phyloP scores from a whole-genome alignment of 1,140 invertebrate genomes.

The Apocrypta bakeri region DNA sequence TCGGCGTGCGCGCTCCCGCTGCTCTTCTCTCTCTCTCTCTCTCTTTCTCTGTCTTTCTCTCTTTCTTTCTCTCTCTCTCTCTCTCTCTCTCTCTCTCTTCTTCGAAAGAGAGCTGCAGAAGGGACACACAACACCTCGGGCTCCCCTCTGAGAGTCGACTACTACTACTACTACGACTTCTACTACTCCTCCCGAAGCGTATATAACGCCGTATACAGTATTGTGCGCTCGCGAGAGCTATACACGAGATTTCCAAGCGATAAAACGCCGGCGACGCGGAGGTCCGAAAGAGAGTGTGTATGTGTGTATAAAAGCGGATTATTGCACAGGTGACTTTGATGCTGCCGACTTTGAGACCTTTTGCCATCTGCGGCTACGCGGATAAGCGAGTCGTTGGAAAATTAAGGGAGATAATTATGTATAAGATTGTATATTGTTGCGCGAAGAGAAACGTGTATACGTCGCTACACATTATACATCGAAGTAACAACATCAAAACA shows the following conservation, averaged over 20 bases:
- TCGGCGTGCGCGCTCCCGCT: constrained; percentile 69
- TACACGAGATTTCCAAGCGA: constrained; percentile 69
- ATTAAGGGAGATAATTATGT: no score
- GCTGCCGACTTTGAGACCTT: constrained; percentile 2
- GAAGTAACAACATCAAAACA: constrained; percentile 22
- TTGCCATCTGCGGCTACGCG: no score
- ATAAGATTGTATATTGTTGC: constrained; percentile 7
- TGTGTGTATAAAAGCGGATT: constrained; percentile 10
- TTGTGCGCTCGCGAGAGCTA: constrained; percentile 55
- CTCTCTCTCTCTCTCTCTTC: no score
- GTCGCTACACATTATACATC: no score
- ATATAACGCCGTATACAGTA: neutral
- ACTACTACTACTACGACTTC: neutral
- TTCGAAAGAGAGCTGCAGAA: constrained; percentile 31
- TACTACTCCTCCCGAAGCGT: neutral
- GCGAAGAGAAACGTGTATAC: neutral
- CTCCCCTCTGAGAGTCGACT: neutral
- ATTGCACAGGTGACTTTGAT: constrained; percentile 45
- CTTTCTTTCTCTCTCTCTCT: neutral
- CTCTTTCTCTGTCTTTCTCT: neutral
- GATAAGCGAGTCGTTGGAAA: no score
- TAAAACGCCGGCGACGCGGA: constrained; percentile 69
- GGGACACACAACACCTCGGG: constrained; percentile 1
- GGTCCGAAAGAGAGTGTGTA: constrained; percentile 57
- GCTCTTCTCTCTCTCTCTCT: constrained; percentile 50